These are phyloP conservation scores for Anagyrus pseudococci DNA, from an alignment of 2,888 invertebrate species.

Conservation along the genomic window DNA sequence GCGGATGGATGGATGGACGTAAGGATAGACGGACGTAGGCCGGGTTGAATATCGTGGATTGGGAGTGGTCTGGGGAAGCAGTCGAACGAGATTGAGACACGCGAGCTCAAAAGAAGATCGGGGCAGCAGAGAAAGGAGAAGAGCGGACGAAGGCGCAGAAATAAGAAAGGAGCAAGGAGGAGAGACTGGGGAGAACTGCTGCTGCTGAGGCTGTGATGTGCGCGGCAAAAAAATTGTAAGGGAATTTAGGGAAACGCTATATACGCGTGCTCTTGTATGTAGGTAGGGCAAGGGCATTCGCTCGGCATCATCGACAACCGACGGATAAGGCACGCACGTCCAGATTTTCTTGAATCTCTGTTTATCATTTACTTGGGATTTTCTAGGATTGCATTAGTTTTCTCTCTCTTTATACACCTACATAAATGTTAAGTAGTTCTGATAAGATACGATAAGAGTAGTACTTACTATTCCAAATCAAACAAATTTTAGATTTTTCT, in stretches of 20 bases:
- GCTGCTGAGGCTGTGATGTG: no score
- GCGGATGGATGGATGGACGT: slow-evolving; percentile 40
- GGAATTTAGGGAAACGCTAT: slow-evolving; percentile 41
- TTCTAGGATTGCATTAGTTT: no score
- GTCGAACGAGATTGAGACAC: slow-evolving; percentile 38
- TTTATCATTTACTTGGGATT: no score
- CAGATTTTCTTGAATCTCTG: no score
- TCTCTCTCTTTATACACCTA: no score
- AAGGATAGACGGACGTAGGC: slow-evolving; percentile 34
- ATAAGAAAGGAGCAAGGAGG: slow-evolving; percentile 25
- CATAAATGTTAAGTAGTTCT: no score
- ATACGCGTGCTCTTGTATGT: slow-evolving; percentile 41
- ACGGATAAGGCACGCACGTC: neutral
- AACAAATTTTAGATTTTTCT: no score
- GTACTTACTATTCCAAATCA: no score
- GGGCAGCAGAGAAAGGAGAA: slow-evolving; percentile 18
- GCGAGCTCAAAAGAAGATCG: slow-evolving; percentile 26
- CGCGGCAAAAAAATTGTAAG: slow-evolving; percentile 42
- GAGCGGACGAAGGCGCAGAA: no score
- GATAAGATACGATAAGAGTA: no score
- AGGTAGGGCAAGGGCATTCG: no score
- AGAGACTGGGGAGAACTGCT: no score
- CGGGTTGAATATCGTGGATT: slow-evolving; percentile 42
- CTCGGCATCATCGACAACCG: slow-evolving; percentile 15
- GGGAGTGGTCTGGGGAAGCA: slow-evolving; percentile 44